Base-by-base conservation (phyloP, 1,140 invertebrate species). In the Euborellia annulipes region DNA sequence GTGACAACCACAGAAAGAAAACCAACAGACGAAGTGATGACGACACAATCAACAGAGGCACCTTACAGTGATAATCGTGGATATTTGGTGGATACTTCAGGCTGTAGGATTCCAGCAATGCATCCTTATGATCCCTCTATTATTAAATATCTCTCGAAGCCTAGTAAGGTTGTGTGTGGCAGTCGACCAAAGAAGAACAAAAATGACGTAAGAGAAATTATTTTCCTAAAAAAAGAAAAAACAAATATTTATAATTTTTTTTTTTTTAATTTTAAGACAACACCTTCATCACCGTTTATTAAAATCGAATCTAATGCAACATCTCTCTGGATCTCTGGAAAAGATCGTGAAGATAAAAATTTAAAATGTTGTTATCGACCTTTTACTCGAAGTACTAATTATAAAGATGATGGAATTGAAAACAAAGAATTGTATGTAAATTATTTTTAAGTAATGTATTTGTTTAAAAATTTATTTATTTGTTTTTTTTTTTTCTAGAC, bases 81-180 rank as follows among this genome's bases (percentile, higher is more conserved):
- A 1, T 73, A 66, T 50, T 36, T 75, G 1, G 74, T 89, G n/a
- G 70, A 78, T 51, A 85, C 78, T 2, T 62, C 70, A 7, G 79
- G 82, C 17, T 92, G 88, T 58, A 73, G 75, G 3, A 85, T 91
- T 51, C 83, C 85, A 1, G 72, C 75, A 8, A 67, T 90, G 42
- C 73, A 80, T 51, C 75, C 83, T 0, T 75, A 75, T 40, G 80
- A 88, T 58, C 58, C 60, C 37, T 66, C 62, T 13, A 65, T 76
- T 17, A 62, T 60, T 19, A 56, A 60, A 32, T 72, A 66, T 43
- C 63, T 71, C 44, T 47, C 57, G n/a, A 54, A 59, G 17, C 60
- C 53, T 36, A 59, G 58, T 6, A 27, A 27, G 4, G 23, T 27
- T 11, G 23, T 6, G 4, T 27, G 23, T 27, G 11, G 11, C 11